Base-by-base conservation (phyloP, 2,113 vertebrate species). In the Bubalus kerabau region DNA sequence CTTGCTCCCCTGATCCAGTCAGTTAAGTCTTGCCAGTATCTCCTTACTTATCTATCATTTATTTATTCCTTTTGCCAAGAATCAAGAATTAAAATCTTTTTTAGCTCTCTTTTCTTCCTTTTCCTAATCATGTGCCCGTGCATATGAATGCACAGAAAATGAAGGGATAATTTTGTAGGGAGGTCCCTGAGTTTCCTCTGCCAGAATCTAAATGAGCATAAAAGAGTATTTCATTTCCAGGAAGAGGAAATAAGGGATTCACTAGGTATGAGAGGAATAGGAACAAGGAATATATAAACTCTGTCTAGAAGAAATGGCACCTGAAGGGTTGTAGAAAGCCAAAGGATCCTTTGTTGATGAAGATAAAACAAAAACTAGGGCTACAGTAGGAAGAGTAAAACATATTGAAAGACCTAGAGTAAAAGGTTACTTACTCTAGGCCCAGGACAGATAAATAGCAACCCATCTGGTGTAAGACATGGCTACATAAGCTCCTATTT, bases 231-330 rank as follows among this genome's bases (percentile, higher is more conserved):
- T 64, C 36, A 60, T 54, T 94, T 92, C 48, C 43, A 86, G 52
- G 52, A 89, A 92, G 3, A 94, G 88, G 83, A 96, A 94, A 87
- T 64, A 93, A 91, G 59, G 62, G 88, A 81, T 86, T 93, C 32
- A 46, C 48, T 88, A 26, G 56, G 36, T 78, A 94, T 90, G 74
- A 87, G 43, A 87, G 40, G n/a, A 87, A 76, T 83, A 88, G 57
- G 26, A 91, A 84, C 24, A 88, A 91, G 32, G 57, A 87, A 87
- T 91, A 71, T 87, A 90, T n/a, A 71, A 90, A 91, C 19, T 76
- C 40, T 81, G n/a, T 3, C 43, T 43, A 91, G 67, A 59, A 57
- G 48, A 28, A 91, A 64, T 9, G 91, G 23, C 26, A 90, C 76
- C 62, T 94, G 32, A 86, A 46, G 56, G 36, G 28, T 43, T 90